Evolutionary conservation across 2,888 invertebrate species (phyloP), one percentile per base, ranked within the genome.

Genomic region (Strigamia transsilvanica): DNA sequence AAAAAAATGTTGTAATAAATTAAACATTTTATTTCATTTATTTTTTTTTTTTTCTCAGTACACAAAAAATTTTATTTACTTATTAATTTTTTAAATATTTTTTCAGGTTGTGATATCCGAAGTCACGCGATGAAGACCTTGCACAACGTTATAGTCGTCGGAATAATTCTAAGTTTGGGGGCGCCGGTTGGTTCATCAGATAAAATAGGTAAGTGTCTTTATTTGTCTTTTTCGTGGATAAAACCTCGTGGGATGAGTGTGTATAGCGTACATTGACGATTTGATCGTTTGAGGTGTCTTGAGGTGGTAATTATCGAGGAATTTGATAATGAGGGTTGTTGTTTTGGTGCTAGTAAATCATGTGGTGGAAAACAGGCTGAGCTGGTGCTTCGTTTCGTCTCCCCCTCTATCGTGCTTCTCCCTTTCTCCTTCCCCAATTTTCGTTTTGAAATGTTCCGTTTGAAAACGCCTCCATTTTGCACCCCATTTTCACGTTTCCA

Each of bases 111-210:
- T 73, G 73, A 73, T 73, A 73, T 73, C 73, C 73, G 32, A 73
- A 73, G 73, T 73, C 73, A 73, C 73, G 73, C 73, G 32, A 73
- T 73, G 73, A 73, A 73, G 73, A 32, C 73, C 73, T 73, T 73
- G 27, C 12, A 32, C 73, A 73, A 27, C 66, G 66, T 12, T 66
- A 4, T 73, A 73, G 73, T 73, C 73, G 73, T 73, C 27, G 73
- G 27, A 73, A 32, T 73, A 73, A 73, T 73, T 73, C 32, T 73
- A 23, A 32, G 73, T 73, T 32, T 73, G 10, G 27, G 73, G 32
- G 32, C 27, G 15, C 27, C 1, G 12, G 73, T 73, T 32, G 73
- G 73, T 12, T 73, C 32, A 13, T 73, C 73, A 3, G 73, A 73
- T 27, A 73, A 73, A 73, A 10, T 73, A 73, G 73, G 73, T 73